phyloP scores from a whole-genome alignment of 2,113 vertebrate genomes.

The Peromyscus californicus region DNA sequence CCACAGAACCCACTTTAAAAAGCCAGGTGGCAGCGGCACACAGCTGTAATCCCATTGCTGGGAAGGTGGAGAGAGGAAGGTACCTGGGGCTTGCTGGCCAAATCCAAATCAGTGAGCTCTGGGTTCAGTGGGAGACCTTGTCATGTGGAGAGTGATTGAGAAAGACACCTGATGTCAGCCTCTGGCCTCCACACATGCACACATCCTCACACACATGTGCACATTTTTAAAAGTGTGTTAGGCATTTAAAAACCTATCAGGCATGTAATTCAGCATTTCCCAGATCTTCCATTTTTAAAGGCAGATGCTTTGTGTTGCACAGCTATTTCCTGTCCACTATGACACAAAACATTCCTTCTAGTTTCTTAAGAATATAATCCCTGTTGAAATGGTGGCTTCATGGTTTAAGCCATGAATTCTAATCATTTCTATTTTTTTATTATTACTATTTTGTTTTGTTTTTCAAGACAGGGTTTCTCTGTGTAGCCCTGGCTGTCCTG shows the following conservation, averaged over 20 bases:
- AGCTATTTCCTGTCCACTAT: conserved; percentile 73
- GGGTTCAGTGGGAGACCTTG: neutral
- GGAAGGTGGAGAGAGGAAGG: neutral
- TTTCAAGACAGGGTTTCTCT: neutral
- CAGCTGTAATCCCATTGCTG: neutral
- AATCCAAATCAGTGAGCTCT: neutral
- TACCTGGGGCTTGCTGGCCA: neutral
- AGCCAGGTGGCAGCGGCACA: no score
- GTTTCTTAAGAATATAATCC: conserved; percentile 52
- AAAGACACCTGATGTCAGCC: neutral
- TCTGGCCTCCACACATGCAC: neutral
- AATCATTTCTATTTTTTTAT: conserved; percentile 44
- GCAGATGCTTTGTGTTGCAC: conserved; percentile 49
- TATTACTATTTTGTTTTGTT: neutral
- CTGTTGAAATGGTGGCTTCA: conserved; percentile 43
- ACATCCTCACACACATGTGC: neutral
- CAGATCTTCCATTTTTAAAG: neutral
- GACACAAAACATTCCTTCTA: conserved; percentile 66
- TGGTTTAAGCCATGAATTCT: conserved; percentile 56
- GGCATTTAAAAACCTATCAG: conserved; percentile 34
- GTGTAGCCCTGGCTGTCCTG: no score
- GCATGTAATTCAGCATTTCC: neutral
- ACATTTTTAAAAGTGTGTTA: neutral
- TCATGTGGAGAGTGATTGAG: no score
- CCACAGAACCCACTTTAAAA: neutral